Base-by-base conservation (phyloP, 2,113 vertebrate species). In the Nanorana parkeri region DNA sequence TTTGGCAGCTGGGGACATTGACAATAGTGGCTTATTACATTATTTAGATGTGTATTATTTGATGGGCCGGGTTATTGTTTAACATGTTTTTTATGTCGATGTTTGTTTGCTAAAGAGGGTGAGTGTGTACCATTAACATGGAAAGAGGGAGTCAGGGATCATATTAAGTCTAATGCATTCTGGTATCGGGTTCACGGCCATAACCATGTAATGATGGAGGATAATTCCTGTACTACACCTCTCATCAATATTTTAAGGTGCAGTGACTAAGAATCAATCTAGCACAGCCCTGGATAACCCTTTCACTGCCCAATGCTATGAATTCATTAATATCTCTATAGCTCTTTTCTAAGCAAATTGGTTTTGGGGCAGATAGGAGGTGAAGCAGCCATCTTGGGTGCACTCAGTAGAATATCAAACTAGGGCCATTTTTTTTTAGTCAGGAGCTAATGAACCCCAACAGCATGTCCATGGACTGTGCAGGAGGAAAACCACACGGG, bases 1-100 rank as follows among this genome's bases (percentile, higher is more conserved):
- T 95, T 97, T 83, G 91, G 94, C 84, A 95, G 91, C 73, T 97
- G 95, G 90, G 90, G 96, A 67, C 94, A 95, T 81, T 97, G 93
- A 94, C 84, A 77, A 66, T 54, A 60, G n/a, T 28, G 10, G 21
- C 67, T 16, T 65, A 11, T 15, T 56, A 10, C 15, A 20, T 66
- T 61, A 41, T 23, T 29, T 4, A 63, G 21, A 24, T 66, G 65
- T 19, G 65, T 67, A 24, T 56, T 67, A 41, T 75, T 61, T 71
- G 28, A 23, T 24, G 23, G 51, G 28, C 17, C 36, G 61, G 24
- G 36, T 67, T 36, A 6, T 68, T 78, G 67, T 67, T 67, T 23
- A 52, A 65, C 6, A n/a, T 78, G 67, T 60, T 74, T 64, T 75
- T 73, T 56, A 58, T 55, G 24, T 54, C 17, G 16, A 51, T 21